Base-by-base conservation (phyloP, 2,888 invertebrate genomes). In the Colletes collaris region DNA sequence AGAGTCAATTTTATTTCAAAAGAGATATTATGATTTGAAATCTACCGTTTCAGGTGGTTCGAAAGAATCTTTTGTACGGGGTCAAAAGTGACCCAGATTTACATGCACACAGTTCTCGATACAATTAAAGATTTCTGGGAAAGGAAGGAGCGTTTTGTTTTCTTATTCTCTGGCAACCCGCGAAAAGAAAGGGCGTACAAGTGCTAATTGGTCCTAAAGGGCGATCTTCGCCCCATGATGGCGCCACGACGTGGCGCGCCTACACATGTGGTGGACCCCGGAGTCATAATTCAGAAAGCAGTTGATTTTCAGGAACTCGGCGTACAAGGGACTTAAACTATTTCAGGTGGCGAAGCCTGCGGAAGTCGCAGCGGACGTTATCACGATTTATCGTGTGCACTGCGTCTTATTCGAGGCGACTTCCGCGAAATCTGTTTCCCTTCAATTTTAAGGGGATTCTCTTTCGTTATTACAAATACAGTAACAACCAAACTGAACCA, bases 151-250 rank as follows among this genome's bases (percentile, higher is more conserved):
- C 19, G 58, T 50, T 58, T 72, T 40, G 35, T 65, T 46, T 53
- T 13, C 46, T 27, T 35, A 19, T 49, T 6, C 7, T 13, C 37
- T 4, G 46, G 13, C 50, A 19, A 66, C 27, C 27, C 27, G 27
- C 74, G 63, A 65, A 82, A 75, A 77, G 68, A 66, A 79, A 83
- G 79, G 85, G 81, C 84, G 83, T 75, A 69, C 60, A 87, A 85
- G 91, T 92, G 92, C 90, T 92, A 92, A 92, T 92, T 92, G 91
- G 90, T 84, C 82, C 79, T 87, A 86, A 82, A 86, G 79, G 87
- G 77, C 85, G 70, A 85, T 83, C 83, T 85, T 78, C 69, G 44
- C 82, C 86, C 75, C 64, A 53, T 89, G 90, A 53, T 89, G 90
- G 90, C 90, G 90, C 90, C 90, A 84, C 64, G 56, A 75, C 65